Base-by-base conservation (phyloP, 53 echinoderm and acorn worm species). In the Crossaster papposus region DNA sequence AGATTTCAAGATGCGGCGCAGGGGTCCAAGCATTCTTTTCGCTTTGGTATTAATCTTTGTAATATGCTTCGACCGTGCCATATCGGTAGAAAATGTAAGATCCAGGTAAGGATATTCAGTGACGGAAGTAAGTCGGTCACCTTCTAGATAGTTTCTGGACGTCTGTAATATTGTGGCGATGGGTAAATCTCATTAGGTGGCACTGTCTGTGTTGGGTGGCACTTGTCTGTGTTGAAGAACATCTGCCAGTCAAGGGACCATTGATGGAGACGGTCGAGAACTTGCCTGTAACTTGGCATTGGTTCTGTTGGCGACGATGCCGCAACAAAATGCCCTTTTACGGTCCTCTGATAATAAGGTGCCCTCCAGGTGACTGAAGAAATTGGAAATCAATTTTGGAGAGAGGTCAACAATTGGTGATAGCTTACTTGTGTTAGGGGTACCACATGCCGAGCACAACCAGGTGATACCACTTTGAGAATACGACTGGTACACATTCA, bases 401-500 rank as follows among this genome's bases (percentile, higher is more conserved):
- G 38, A 38, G 38, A 38, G 2, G 38, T n/a, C 72, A 84, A 71
- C 20, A 22, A 32, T 84, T 22, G 30, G 70, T 7, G 85, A 8
- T 6, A 5, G 71, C 11, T 38, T 38, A 51, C 85, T 84, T n/a
- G 32, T 71, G 68, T 72, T 84, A 65, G 85, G 85, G 51, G 29
- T 65, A 51, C 72, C 85, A 53, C 81, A 81, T 9, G 52, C 26
- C 14, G 33, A 55, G 14, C 80, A 79, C 4, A 79, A 15, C 80
- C 77, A 79, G 6, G 64, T 79, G 12, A 81, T n/a, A 81, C 64
- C 54, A 15, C 18, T 51, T 15, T 81, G 0, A 12, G 90, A 9
- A 22, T 89, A 20, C 5, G 90, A 38, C 22, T 91, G 63, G 71
- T 91, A 91, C 8, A 85, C 64, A 26, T 91, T 15, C 29, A 24